phyloP scores from a whole-genome alignment of 2,888 invertebrate genomes.

The Orthosia gracilis region DNA sequence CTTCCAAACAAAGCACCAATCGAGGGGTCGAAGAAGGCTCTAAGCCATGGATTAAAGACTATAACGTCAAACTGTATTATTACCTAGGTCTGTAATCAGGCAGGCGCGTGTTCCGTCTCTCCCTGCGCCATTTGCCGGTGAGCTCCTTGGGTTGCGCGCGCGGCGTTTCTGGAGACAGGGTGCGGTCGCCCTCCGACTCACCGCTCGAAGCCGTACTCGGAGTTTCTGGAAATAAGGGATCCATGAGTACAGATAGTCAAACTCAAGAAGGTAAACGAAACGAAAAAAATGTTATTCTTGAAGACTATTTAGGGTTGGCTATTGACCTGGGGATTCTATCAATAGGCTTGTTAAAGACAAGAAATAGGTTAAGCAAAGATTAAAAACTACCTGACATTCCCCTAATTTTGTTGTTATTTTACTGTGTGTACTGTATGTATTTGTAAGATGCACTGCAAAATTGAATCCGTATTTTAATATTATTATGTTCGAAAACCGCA shows the following conservation, averaged over 20 bases:
- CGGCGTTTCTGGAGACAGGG: slow-evolving; percentile 85
- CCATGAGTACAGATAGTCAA: slow-evolving; percentile 21
- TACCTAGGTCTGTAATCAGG: slow-evolving; percentile 89
- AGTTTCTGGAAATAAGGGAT: slow-evolving; percentile 81
- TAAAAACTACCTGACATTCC: background rate
- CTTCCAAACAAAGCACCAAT: background rate
- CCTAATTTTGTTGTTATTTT: background rate
- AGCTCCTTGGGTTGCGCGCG: slow-evolving; percentile 90
- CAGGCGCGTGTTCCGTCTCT: slow-evolving; percentile 90
- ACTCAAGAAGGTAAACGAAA: background rate
- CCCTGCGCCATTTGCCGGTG: slow-evolving; percentile 94
- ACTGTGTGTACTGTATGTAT: background rate
- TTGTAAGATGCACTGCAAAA: background rate
- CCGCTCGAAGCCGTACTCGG: slow-evolving; percentile 88
- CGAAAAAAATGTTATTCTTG: background rate
- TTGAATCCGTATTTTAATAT: background rate
- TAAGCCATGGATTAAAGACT: background rate
- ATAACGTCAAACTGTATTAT: slow-evolving; percentile 2
- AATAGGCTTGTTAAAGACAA: background rate
- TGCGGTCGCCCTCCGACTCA: slow-evolving; percentile 88
- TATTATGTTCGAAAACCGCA: slow-evolving; percentile 4
- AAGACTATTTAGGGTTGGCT: background rate
- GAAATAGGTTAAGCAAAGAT: background rate
- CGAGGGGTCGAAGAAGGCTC: background rate
- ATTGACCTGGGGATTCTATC: background rate